Conservation (phyloP, 2,113 vertebrate genomes). For the Corynorhinus townsendii region DNA sequence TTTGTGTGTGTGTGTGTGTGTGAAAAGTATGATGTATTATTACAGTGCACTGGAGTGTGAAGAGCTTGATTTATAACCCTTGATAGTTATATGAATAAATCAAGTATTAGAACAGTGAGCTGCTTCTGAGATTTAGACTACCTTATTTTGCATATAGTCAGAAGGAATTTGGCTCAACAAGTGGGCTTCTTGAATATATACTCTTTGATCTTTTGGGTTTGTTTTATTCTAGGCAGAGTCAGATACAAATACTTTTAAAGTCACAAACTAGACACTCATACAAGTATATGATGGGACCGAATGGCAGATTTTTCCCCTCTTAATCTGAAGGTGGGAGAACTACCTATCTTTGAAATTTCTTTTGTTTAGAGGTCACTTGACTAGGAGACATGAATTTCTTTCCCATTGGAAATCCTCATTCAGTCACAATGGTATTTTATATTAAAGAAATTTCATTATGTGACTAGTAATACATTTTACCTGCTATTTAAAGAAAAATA, state of each 20-base stretch:
- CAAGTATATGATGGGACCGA: not conserved
- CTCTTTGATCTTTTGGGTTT: not conserved
- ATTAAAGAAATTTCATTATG: not conserved
- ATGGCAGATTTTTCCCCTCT: not conserved
- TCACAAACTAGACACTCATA: not conserved
- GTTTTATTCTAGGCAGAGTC: not conserved
- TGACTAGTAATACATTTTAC: not conserved
- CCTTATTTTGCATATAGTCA: constrained; percentile 11
- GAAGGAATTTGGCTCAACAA: not conserved
- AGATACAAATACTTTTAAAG: not conserved
- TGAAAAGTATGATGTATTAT: constrained; percentile 56
- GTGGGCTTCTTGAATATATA: not conserved
- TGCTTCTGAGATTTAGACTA: constrained; percentile 41
- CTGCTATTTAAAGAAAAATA: not conserved
- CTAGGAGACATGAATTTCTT: not conserved
- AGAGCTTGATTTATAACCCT: constrained; percentile 70
- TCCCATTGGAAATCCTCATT: not conserved
- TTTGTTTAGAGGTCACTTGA: not conserved
- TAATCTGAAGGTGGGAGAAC: not conserved
- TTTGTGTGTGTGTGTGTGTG: not conserved
- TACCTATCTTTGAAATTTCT: not conserved
- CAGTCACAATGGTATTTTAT: not conserved
- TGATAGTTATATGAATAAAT: constrained; percentile 65
- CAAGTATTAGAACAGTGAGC: constrained; percentile 43
- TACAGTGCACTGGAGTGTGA: constrained; percentile 53